Base-by-base conservation (phyloP, 2,797 vertebrate genomes). In the Notoglanidium macrostoma region DNA sequence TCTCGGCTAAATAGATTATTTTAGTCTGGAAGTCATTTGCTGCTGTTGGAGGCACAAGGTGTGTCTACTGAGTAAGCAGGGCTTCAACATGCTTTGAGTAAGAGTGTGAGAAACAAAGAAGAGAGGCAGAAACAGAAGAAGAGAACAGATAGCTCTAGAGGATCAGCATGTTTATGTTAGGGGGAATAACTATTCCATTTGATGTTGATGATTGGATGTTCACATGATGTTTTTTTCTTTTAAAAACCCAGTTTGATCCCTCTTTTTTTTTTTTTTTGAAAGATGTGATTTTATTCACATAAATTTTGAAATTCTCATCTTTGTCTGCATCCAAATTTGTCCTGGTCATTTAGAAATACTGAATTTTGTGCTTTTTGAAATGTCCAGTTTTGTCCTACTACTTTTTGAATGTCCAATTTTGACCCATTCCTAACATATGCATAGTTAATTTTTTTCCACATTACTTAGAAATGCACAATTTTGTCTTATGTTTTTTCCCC, bases 21-120 rank as follows among this genome's bases (percentile, higher is more conserved):
- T 76, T 85, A 68, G 78, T 90, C 89, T 91, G 88, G 89, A 91
- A 88, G 78, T 80, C 73, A 90, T 91, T 90, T 90, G 85, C 84
- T 84, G 79, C 89, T 77, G 85, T 77, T 88, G 65, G 51, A 89
- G 86, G 74, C 77, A 82, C 51, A 83, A 83, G 63, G 80, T 80
- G 82, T 87, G 87, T 89, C 80, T 78, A 67, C 46, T 84, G 73
- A 85, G 40, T 44, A 8, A 5, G 29, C 51, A 57, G 51, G 59
- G 59, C 44, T 84, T 84, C 51, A 29, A 21, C 57, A 73, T 61
- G 26, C 32, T 85, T 61, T 59, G 35, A 40, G 19, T 15, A 73
- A 55, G 59, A 67, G n/a, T 82, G 15, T n/a, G 44, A 90, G 9
- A 85, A 5, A 51, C 26, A 83, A 19, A 29, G 23, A 32, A 83